Base-by-base conservation (phyloP, 1,140 invertebrate species). In the Drosophila bifasciata region DNA sequence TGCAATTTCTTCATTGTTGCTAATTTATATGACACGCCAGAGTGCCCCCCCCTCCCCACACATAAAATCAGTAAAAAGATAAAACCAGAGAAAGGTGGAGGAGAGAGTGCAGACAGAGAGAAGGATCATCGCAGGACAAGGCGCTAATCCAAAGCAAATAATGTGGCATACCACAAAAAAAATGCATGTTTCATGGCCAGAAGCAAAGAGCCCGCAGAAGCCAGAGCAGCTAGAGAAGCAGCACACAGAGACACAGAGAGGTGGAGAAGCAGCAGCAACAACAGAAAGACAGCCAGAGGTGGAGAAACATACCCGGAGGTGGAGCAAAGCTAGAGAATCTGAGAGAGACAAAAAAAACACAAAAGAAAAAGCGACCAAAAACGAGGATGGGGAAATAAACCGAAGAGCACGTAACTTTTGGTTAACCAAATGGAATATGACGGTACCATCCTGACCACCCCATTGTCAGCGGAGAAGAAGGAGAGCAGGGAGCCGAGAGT, bases 81-180 rank as follows among this genome's bases (percentile, higher is more conserved):
- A 36, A n/a, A 11, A 32, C 9, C 3, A 19, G 39, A 25, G 39
- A 32, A 40, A 48, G 23, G 25, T 36, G 23, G 17, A n/a, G 17
- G 17, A 23, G 28, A 6, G 23, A 17, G 39, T 13, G 17, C 32
- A 7, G 19, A 41, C 32, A 39, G 44, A 40, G 58, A 16, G 36
- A 56, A 19, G 60, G 52, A 52, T 67, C 50, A 39, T 36, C 32
- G 41, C 74, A 62, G 81, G 79, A 40, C 69, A 46, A 79, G 36
- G 60, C 50, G 59, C 81, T 85, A 85, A 86, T 85, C 63, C 61
- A 85, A 85, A 77, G 76, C 81, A 85, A 85, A 85, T 85, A 85
- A 84, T 80, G 63, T 79, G 81, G 64, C 74, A 73, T 77, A 69
- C 49, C 60, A n/a, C n/a, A n/a, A 69, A 55, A 86, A 85, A 74